A percentile compares a stretch with the other conserved stretches of the same genome.
Evolutionary conservation across 2,888 invertebrate species (phyloP).

Genomic region (Celastrina argiolus): DNA sequence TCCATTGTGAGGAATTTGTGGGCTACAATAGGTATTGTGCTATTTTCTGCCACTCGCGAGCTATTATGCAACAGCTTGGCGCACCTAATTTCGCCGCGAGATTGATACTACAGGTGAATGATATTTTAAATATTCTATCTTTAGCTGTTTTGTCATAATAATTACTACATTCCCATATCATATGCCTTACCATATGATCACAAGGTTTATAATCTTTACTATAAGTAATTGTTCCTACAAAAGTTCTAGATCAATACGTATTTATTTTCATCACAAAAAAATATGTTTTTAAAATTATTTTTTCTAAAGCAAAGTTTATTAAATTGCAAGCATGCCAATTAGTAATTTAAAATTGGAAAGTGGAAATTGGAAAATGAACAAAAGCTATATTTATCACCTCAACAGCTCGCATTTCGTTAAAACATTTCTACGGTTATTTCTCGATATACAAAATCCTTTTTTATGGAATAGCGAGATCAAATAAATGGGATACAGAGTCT

Average conservation of each 20-base stretch:
- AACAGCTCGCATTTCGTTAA: not conserved
- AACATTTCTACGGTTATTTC: not conserved
- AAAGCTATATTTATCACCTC: not conserved
- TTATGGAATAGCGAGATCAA: not conserved
- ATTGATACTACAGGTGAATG: not conserved
- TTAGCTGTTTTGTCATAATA: not conserved
- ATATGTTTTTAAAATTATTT: not conserved
- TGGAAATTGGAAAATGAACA: not conserved
- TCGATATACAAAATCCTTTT: not conserved
- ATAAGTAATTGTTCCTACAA: no score
- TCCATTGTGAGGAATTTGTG: not conserved
- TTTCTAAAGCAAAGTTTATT: no score
- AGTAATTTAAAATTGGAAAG: not conserved
- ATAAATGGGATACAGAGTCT: not conserved
- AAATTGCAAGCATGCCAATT: not conserved
- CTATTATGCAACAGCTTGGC: constrained; percentile 1
- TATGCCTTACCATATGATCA: no score
- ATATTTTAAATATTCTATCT: not conserved
- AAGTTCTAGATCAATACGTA: no score
- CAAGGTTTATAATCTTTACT: no score
- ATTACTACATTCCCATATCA: no score
- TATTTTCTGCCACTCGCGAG: constrained; percentile 17
- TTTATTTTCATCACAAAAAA: not conserved
- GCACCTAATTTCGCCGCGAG: not conserved
- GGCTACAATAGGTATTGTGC: constrained; percentile 21